Evolutionary conservation across 92 coral and sea anemone genomes (phyloP), one percentile per base, ranked within the genome.

Genomic region (Phenganax subtilis): DNA sequence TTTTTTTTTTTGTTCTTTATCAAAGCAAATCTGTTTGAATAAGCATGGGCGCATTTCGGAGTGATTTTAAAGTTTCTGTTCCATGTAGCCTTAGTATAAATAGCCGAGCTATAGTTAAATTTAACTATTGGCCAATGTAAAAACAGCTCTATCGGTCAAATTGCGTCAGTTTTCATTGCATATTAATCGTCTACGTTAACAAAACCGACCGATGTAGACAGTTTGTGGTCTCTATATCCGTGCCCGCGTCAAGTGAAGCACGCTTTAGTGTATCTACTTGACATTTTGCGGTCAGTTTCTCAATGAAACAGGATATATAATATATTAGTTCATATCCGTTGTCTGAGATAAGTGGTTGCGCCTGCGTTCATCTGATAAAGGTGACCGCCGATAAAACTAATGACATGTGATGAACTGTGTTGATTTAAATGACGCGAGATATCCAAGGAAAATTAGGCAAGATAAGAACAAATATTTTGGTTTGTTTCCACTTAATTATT

Each of bases 331-430:
- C 47, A 1, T 37, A 2, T 37, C 47, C 5, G 47, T 37, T 5
- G 47, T 37, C 3, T 37, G 47, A 37, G 47, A 37, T 37, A 37
- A 37, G 47, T 37, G 47, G 47, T 37, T 1, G 47, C 47, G 37
- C 70, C 0, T 44, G 37, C 65, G 65, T 59, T 6, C 20, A 64
- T 17, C 70, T 10, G 73, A 68, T 68, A 37, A 28, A 29, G 47
- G 5, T 68, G 15, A 68, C 53, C 73, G 73, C 73, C 73, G 73
- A 68, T 68, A 68, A 29, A 68, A 68, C 53, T 68, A 68, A 68
- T 68, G 73, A 68, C 6, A 29, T 68, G 16, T 68, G 8, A 6
- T 30, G 54, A 10, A 17, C 73, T 11, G n/a, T 37, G 52, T 68
- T 68, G 73, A 30, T 30, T 6, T 10, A 5, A 52, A 68, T 29